Evolutionary conservation across 2,797 vertebrate genomes (phyloP), one percentile per base, ranked within the genome.

Genomic region (Pagetopsis macropterus): DNA sequence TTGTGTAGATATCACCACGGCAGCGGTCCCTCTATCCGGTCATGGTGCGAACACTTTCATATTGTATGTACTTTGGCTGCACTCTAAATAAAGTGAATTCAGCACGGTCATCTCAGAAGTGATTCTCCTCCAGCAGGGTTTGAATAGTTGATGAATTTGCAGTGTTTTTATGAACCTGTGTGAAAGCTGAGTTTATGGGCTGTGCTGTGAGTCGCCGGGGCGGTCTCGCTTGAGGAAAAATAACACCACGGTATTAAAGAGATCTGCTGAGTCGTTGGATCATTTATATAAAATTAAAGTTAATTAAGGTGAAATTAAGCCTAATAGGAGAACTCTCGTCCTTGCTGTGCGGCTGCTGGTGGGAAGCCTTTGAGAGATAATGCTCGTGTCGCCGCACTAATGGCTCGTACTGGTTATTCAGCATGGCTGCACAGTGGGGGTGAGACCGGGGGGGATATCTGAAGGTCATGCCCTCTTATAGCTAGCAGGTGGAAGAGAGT

Each of bases 61-160:
- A 10, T 76, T 75, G 69, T 72, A 67, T 80, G 71, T 48, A 41
- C 48, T 33, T 13, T 17, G 21, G 67, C 68, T 69, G 16, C 48
- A 9, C 50, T 76, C 37, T 52, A 14, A 70, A n/a, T 67, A 23
- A 65, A 82, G 46, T 31, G 44, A 79, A 62, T 72, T 78, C 73
- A 69, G 65, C 63, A 50, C 43, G 44, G 51, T 77, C 41, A 70
- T 77, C 67, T 69, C 46, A 40, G 27, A 81, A 62, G 54, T 43
- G 27, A 52, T 65, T 60, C 55, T 61, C 56, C 45, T 69, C 62
- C 45, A 44, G 71, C 45, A 78, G 23, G 1, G 14, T 54, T 65
- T 86, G 49, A 74, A 83, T 83, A 72, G 75, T 82, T 82, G 49
- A 83, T 88, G 74, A 61, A 58, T 59, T 54, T 67, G 2, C 54